These are phyloP conservation scores for Hermaeophaga mercurialis DNA, from an alignment of 2,888 invertebrate species.

Conservation along the genomic window DNA sequence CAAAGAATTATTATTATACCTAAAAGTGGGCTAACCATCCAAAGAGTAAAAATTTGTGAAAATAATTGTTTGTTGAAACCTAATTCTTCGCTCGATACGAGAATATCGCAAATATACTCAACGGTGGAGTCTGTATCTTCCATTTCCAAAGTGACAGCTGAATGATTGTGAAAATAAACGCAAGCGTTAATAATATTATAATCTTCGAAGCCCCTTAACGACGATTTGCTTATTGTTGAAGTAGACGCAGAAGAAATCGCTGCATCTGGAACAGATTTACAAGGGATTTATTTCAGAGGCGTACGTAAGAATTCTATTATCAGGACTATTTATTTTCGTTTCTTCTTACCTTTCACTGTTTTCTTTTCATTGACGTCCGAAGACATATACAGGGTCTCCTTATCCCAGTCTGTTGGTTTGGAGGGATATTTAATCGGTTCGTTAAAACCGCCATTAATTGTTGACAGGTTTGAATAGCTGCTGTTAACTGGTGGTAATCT, in stretches of 20 bases:
- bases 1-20: too few relatives aligned
- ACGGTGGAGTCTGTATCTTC: conserved; percentile 75
- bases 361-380: conserved; percentile 36
- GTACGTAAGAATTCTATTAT: too few relatives aligned
- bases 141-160: conserved; percentile 83
- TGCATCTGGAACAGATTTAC: not conserved
- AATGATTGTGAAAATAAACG: conserved; percentile 82
- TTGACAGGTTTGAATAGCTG: conserved; percentile 49
- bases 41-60: conserved; percentile 87
- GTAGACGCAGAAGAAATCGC: conserved; percentile 14
- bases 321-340: too few relatives aligned
- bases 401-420: conserved; percentile 48
- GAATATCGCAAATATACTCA: conserved; percentile 61
- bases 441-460: conserved; percentile 42
- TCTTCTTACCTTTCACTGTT: conserved; percentile 13
- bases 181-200: conserved; percentile 56
- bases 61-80: conserved; percentile 78
- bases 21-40: conserved; percentile 91
- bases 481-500: conserved; percentile 60
- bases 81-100: conserved; percentile 77
- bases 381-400: conserved; percentile 43
- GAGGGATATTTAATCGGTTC: conserved; percentile 36
- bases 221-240: conserved; percentile 25
- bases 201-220: conserved; percentile 11
- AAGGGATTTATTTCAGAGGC: not conserved